Percentiles rank a stretch among this genome's conserved stretches.
Evolutionary conservation across 2,888 invertebrate species (phyloP).

Genomic region (Crossocerus cetratus): DNA sequence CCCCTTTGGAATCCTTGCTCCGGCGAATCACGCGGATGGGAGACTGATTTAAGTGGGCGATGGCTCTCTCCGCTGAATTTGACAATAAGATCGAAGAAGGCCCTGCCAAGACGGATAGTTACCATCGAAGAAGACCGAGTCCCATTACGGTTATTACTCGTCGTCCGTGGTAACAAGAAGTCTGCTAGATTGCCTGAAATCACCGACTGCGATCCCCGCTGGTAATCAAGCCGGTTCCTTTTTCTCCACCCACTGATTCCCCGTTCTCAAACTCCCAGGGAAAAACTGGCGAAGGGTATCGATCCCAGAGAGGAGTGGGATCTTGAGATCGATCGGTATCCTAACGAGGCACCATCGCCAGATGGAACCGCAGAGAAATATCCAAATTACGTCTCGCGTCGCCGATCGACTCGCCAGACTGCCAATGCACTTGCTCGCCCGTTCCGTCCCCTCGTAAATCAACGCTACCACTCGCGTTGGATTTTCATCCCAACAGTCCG

Average conservation of each 20-base stretch:
- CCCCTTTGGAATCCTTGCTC: constrained; percentile 31
- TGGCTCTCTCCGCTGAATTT: constrained; percentile 55
- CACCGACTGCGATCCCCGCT: constrained; percentile 72
- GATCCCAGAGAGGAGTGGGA: constrained; percentile 61
- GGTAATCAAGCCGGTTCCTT: constrained; percentile 69
- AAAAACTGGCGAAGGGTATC: constrained; percentile 60
- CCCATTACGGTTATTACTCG: constrained; percentile 75
- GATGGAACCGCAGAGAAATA: constrained; percentile 17
- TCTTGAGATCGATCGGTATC: constrained; percentile 71
- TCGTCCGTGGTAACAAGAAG: constrained; percentile 73
- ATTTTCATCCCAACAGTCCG: neutral
- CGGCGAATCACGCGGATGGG: constrained; percentile 59
- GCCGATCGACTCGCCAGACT: neutral
- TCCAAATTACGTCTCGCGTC: constrained; percentile 19
- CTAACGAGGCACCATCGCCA: constrained; percentile 52
- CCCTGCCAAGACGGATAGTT: constrained; percentile 57
- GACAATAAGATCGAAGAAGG: constrained; percentile 63
- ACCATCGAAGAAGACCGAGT: constrained; percentile 65
- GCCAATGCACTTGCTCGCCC: neutral
- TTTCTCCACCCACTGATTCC: constrained; percentile 60
- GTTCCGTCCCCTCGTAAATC: neutral
- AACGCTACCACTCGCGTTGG: neutral
- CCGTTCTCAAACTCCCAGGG: constrained; percentile 46
- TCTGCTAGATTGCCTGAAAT: constrained; percentile 73
- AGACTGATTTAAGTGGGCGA: constrained; percentile 56